phyloP scores from a whole-genome alignment of 92 coral and sea anemone species.

The Palythoa caribaeorum region DNA sequence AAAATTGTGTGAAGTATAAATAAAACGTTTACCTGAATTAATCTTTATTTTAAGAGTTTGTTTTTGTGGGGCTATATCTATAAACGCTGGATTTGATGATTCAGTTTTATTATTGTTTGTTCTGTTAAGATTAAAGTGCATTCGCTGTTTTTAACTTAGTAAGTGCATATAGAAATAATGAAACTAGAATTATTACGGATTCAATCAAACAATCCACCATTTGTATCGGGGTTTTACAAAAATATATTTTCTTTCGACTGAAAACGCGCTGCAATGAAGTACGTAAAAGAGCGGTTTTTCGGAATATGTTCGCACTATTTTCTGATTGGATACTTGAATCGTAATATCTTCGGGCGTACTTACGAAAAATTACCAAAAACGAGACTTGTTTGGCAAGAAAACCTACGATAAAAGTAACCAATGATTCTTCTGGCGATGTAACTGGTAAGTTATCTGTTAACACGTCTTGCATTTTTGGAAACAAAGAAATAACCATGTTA shows the following conservation, averaged over 20 bases:
- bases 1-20: too few relatives aligned
- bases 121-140: too few relatives aligned
- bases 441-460: too few relatives aligned
- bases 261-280: slow-evolving; percentile 7
- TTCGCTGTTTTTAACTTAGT: too few relatives aligned
- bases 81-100: too few relatives aligned
- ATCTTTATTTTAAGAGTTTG: too few relatives aligned
- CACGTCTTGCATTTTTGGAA: background rate
- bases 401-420: background rate
- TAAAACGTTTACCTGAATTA: too few relatives aligned
- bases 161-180: too few relatives aligned
- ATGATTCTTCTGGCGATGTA: too few relatives aligned
- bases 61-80: too few relatives aligned
- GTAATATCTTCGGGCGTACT: slow-evolving; percentile 13
- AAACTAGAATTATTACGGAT: too few relatives aligned
- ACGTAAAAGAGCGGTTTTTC: background rate
- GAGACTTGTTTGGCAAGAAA: slow-evolving; percentile 1
- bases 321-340: background rate
- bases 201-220: slow-evolving; percentile 2
- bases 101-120: too few relatives aligned
- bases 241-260: slow-evolving; percentile 4
- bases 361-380: slow-evolving; percentile 9
- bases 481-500: background rate
- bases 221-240: slow-evolving; percentile 14
- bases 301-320: background rate